Evolutionary conservation across 2,797 vertebrate species (phyloP).

Genomic region (Pipistrellus pygmaeus): DNA sequence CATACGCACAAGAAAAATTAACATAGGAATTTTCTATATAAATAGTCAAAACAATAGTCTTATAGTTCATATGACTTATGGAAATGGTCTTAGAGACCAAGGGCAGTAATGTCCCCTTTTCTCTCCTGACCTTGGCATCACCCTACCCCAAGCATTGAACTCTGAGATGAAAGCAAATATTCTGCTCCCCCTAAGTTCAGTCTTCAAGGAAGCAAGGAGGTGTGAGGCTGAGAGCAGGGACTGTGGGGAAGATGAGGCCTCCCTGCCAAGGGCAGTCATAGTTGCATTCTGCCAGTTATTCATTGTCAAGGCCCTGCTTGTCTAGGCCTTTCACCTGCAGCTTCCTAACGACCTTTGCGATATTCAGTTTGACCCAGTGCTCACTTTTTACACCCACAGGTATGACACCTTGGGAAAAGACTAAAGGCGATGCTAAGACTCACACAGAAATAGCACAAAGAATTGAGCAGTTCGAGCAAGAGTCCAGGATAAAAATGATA

Average conservation of each 20-base stretch:
- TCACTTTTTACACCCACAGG: background rate
- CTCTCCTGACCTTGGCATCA: background rate
- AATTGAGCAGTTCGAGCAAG: background rate
- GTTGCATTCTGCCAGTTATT: background rate
- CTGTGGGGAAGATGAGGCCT: background rate
- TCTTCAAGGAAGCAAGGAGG: background rate
- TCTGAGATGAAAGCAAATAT: background rate
- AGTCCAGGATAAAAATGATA: background rate
- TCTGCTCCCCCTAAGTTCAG: background rate
- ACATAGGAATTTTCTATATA: background rate
- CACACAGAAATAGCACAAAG: background rate
- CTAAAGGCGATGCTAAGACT: background rate
- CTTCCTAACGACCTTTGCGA: background rate
- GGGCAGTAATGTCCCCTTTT: background rate
- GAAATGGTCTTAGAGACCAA: background rate
- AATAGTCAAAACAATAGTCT: slow-evolving; percentile 25
- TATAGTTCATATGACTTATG: background rate
- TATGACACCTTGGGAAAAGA: background rate
- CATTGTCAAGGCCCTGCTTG: background rate
- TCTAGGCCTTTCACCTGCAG: background rate
- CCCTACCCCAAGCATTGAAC: background rate
- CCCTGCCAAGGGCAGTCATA: background rate
- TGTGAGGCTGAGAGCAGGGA: background rate
- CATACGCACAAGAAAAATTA: slow-evolving; percentile 35
- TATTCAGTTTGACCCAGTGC: background rate